Conservation (phyloP, 2,888 invertebrate genomes). For the Gibbula magus region DNA sequence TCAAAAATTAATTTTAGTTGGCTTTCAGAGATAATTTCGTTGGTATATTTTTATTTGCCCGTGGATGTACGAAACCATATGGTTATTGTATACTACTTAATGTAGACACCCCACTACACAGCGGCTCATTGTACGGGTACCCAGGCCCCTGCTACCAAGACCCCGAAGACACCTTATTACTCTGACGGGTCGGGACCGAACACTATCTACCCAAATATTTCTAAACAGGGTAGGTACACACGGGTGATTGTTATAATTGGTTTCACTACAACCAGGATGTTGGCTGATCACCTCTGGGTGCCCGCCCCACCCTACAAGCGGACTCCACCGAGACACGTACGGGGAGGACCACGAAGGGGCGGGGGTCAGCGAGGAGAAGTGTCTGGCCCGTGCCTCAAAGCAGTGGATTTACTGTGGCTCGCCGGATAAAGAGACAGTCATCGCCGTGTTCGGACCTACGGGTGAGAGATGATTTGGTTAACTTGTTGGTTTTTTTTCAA, state of each 20-base stretch:
- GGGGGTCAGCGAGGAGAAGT: slow-evolving; percentile 41
- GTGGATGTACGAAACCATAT: too few species aligned
- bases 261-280: slow-evolving; percentile 39
- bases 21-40: too few species aligned
- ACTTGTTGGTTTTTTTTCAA: too few species aligned
- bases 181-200: slow-evolving; percentile 40
- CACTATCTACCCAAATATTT: slow-evolving; percentile 28
- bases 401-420: slow-evolving; percentile 48
- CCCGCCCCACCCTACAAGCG: slow-evolving; percentile 33
- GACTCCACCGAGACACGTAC: slow-evolving; percentile 41
- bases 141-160: slow-evolving; percentile 29
- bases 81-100: too few species aligned
- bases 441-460: slow-evolving; percentile 48
- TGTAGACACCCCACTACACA: too few species aligned
- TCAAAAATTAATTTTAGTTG: too few species aligned
- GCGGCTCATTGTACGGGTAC: slow-evolving; percentile 38
- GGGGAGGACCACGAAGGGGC: slow-evolving; percentile 45
- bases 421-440: slow-evolving; percentile 37
- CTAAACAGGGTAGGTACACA: slow-evolving; percentile 26
- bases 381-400: slow-evolving; percentile 43
- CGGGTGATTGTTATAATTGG: neutral
- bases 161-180: slow-evolving; percentile 29
- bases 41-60: too few species aligned
- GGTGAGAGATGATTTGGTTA: too few species aligned
- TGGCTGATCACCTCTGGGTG: slow-evolving; percentile 45